phyloP scores from a whole-genome alignment of 2,113 vertebrate genomes.

The Ameiurus melas region DNA sequence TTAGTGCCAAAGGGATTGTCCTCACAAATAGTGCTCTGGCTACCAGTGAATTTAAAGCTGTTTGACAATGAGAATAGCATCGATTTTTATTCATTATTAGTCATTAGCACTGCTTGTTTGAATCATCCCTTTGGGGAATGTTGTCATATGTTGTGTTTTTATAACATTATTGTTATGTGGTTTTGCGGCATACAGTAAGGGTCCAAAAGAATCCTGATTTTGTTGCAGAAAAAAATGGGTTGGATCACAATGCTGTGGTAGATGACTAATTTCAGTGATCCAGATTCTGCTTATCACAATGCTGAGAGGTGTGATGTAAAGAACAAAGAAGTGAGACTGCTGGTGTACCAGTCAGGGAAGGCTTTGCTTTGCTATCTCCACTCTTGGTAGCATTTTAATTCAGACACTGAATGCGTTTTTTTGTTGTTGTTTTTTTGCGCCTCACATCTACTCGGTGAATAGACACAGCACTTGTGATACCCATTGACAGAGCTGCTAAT shows the following conservation, averaged over 20 bases:
- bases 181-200: slow-evolving; percentile 13
- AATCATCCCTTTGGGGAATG: slow-evolving; percentile 5
- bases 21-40: neutral
- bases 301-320: neutral
- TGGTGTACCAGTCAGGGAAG: neutral
- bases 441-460: neutral
- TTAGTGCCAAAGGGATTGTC: neutral
- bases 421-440: neutral
- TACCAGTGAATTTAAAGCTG: slow-evolving; percentile 7
- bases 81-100: neutral
- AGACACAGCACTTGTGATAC: slow-evolving; percentile 8
- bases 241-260: slow-evolving; percentile 13
- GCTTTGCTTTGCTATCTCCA: slow-evolving; percentile 15
- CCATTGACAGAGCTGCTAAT: slow-evolving; percentile 52
- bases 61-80: neutral
- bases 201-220: slow-evolving; percentile 27
- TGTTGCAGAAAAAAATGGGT: neutral
- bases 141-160: slow-evolving; percentile 10
- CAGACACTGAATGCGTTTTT: slow-evolving; percentile 30
- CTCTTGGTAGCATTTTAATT: slow-evolving; percentile 3
- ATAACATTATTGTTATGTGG: slow-evolving; percentile 11
- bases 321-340: neutral
- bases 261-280: slow-evolving; percentile 1
- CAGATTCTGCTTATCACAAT: slow-evolving; percentile 3
- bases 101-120: neutral